Percentiles rank a stretch among this genome's conserved stretches.
These are phyloP conservation scores for Microchrysa polita DNA, from an alignment of 2,888 invertebrate genomes.

Conservation along the genomic window DNA sequence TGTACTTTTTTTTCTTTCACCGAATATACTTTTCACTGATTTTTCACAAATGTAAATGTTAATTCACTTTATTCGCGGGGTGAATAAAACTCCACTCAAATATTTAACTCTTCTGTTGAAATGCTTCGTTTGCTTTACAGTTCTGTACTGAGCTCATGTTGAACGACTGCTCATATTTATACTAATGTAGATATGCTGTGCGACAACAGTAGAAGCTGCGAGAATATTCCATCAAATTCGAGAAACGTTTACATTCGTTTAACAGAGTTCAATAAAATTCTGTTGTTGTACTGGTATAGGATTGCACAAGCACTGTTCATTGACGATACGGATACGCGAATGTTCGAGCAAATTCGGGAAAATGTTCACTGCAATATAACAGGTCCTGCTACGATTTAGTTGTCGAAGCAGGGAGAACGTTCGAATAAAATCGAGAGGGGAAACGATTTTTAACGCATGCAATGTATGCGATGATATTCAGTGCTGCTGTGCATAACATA, in stretches of 20 bases:
- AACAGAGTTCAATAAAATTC: too few species aligned
- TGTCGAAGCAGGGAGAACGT: too few species aligned
- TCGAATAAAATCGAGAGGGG: too few species aligned
- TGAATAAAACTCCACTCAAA: conserved; percentile 29
- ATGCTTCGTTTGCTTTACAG: conserved; percentile 32
- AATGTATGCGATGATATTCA: too few species aligned
- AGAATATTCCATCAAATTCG: conserved; percentile 10
- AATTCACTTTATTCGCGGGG: neutral
- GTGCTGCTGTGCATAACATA: too few species aligned
- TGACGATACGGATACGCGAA: too few species aligned
- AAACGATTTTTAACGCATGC: too few species aligned
- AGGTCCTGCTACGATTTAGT: too few species aligned
- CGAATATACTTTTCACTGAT: conserved; percentile 62
- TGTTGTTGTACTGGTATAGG: too few species aligned
- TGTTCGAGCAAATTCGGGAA: too few species aligned
- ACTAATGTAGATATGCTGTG: conserved; percentile 23
- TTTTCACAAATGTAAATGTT: neutral
- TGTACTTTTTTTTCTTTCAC: conserved; percentile 81
- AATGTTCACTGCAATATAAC: too few species aligned
- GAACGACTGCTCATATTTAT: conserved; percentile 32
- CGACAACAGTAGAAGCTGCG: neutral
- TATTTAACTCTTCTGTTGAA: neutral
- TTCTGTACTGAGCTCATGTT: conserved; percentile 23
- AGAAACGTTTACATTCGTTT: neutral
- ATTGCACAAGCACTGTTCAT: too few species aligned